Conservation (phyloP, 2,888 invertebrate genomes). For the Drosophila multiciliata region DNA sequence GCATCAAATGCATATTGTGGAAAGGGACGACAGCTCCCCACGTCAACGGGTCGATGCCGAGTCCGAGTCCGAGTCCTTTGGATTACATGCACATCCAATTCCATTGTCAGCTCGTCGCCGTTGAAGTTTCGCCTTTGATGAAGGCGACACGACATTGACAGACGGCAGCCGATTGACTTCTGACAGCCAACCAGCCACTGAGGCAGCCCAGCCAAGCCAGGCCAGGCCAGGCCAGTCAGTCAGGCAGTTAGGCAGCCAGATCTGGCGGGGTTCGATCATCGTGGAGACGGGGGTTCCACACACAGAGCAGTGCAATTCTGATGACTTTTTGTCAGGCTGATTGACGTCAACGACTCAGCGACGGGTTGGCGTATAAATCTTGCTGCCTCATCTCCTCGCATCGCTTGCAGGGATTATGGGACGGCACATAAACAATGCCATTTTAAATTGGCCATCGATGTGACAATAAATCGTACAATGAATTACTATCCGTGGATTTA, state of each 20-base stretch:
- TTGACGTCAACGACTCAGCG: conserved; percentile 81
- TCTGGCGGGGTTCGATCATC: conserved; percentile 47
- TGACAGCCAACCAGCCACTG: conserved; percentile 64
- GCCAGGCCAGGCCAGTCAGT: neutral
- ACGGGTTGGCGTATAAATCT: conserved; percentile 78
- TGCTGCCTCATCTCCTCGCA: conserved; percentile 49
- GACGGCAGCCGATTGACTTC: conserved; percentile 79
- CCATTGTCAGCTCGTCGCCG: conserved; percentile 66
- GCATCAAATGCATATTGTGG: conserved; percentile 69
- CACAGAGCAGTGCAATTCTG: conserved; percentile 65
- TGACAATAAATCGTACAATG: conserved; percentile 79
- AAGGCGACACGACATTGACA: conserved; percentile 80
- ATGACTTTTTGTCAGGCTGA: conserved; percentile 84
- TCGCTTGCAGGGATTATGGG: conserved; percentile 56
- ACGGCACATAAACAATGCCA: conserved; percentile 76
- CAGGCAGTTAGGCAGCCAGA: conserved; percentile 13
- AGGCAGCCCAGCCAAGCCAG: neutral
- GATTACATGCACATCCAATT: conserved; percentile 49
- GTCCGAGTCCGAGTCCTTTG: conserved; percentile 42
- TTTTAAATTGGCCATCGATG: conserved; percentile 82
- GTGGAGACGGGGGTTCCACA: conserved; percentile 25
- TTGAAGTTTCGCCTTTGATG: conserved; percentile 67
- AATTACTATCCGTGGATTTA: conserved; percentile 71
- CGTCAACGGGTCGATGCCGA: conserved; percentile 5
- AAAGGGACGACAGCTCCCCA: conserved; percentile 32